These are phyloP conservation scores for Horisme vitalbata DNA, from an alignment of 2,888 invertebrate species.

Conservation along the genomic window DNA sequence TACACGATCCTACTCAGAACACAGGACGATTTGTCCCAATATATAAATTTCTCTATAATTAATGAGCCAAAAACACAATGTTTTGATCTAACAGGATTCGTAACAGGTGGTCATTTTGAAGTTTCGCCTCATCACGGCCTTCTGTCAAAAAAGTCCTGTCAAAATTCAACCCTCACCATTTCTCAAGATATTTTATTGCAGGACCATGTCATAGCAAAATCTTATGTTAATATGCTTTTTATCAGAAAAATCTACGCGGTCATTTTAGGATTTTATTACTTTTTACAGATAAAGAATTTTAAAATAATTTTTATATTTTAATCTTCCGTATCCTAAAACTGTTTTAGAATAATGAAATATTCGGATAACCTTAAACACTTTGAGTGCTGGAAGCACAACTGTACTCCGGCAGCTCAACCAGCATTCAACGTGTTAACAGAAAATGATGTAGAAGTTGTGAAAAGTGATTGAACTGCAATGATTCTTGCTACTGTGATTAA, in stretches of 20 bases:
- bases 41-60: conserved; percentile 76
- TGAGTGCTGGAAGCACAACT: no score
- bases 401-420: no score
- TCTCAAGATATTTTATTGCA: conserved; percentile 33
- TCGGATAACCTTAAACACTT: background rate
- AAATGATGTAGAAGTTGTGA: no score
- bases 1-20: conserved; percentile 46
- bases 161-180: conserved; percentile 28
- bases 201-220: conserved; percentile 34
- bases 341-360: background rate
- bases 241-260: conserved; percentile 35
- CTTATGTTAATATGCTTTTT: conserved; percentile 34
- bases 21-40: conserved; percentile 65
- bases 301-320: background rate
- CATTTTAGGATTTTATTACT: conserved; percentile 37
- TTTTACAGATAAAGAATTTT: conserved; percentile 26
- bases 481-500: no score
- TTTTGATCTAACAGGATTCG: conserved; percentile 72
- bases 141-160: conserved; percentile 38
- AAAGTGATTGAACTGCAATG: no score
- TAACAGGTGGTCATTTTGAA: conserved; percentile 71
- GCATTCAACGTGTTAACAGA: no score
- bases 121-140: conserved; percentile 53
- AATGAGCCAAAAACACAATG: conserved; percentile 65
- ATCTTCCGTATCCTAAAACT: background rate